Evolutionary conservation across 1,140 invertebrate species (phyloP), one percentile per base, ranked within the genome.

Genomic region (Tachypleus tridentatus): DNA sequence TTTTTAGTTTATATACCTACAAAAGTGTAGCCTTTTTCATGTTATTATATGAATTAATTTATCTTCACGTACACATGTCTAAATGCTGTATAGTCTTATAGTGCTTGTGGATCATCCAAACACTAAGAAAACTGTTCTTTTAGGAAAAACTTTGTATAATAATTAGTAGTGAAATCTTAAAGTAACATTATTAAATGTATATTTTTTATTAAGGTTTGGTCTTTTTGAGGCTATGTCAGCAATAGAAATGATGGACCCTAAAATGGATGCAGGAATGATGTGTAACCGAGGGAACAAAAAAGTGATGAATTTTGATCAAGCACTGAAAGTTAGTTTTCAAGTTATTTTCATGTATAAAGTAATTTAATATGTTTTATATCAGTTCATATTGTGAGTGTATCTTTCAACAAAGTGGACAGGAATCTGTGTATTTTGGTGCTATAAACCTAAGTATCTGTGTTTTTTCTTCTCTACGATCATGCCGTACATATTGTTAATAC

Each of bases 201-300:
- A 49, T 57, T 66, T 63, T 58, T 56, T 64, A 51, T 64, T 10
- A 59, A 79, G 77, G 64, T 82, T 98, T 83, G 93, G 93, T 1
- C 78, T 98, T 29, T 97, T 97, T 81, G 96, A 98, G 78, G 95
- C 95, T 0, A 98, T 98, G 96, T 97, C 93, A 7, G 96, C 96
- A 0, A 98, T 98, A 74, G 96, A 98, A 78, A 97, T 98, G 91
- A 98, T 98, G 95, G 95, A 98, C 78, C 93, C 94, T 2, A 98
- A 98, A 83, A 98, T 98, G 96, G 96, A 98, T 82, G 93, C 93
- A 57, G 95, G 95, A 48, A 97, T 98, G 93, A 77, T 93, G 70
- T 96, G 93, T 74, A 97, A 97, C 77, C 82, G 89, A 73, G 71
- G 75, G 72, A 66, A 74, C 74, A 85, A 88, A 72, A 85, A 90